A percentile compares a stretch with the other conserved stretches of the same genome.
phyloP scores from a whole-genome alignment of 37 sponge, comb jelly and placozoan species.

The Cliona cf. orientalis region DNA sequence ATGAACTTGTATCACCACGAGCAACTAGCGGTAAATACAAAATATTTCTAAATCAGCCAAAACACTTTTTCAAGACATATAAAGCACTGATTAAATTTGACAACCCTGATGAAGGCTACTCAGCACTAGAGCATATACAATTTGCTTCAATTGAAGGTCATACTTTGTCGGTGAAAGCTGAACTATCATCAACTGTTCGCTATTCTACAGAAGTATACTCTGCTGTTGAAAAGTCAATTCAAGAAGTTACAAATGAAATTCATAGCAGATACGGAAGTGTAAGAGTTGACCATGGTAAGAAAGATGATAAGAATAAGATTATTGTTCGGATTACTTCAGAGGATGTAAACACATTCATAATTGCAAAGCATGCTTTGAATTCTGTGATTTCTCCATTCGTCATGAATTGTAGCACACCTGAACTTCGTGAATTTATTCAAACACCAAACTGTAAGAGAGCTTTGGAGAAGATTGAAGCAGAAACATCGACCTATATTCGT shows the following conservation, averaged over 20 bases:
- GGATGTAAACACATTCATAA: slow-evolving; percentile 39
- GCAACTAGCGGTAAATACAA: slow-evolving; percentile 8
- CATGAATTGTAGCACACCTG: slow-evolving; percentile 19
- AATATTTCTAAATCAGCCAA: slow-evolving; percentile 5
- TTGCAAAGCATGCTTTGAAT: slow-evolving; percentile 26
- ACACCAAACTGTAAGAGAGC: slow-evolving; percentile 3
- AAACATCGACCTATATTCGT: slow-evolving; percentile 35
- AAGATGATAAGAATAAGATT: neutral
- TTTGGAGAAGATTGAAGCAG: slow-evolving; percentile 2
- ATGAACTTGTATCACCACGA: neutral
- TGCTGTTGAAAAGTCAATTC: slow-evolving; percentile 10
- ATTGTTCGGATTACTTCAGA: slow-evolving; percentile 23
- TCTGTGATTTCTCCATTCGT: slow-evolving; percentile 17
- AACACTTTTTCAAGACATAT: neutral
- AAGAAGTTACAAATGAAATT: slow-evolving; percentile 2
- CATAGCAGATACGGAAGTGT: neutral
- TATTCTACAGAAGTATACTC: slow-evolving; percentile 7
- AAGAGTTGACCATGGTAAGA: neutral
- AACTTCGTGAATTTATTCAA: slow-evolving; percentile 30
- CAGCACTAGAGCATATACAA: neutral
- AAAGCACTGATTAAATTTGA: slow-evolving; percentile 34
- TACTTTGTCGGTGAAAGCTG: slow-evolving; percentile 12
- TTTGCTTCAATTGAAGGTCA: slow-evolving; percentile 12
- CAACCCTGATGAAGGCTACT: slow-evolving; percentile 38
- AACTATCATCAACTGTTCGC: slow-evolving; percentile 11